phyloP scores from a whole-genome alignment of 2,888 invertebrate genomes.

The Mesochorus sp. region DNA sequence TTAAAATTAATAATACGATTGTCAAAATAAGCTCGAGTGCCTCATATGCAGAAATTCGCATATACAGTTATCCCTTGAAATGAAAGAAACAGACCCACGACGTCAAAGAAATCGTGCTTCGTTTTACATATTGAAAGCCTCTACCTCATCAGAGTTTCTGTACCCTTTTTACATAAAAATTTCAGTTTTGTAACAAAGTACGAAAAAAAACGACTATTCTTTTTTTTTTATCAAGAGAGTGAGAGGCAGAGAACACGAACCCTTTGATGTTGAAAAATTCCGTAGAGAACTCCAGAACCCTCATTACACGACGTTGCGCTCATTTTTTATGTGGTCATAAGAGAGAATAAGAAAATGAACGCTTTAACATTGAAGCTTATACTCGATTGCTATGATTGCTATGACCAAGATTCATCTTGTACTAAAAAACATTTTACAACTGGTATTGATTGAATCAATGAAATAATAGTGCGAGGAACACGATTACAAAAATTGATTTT shows the following conservation, averaged over 20 bases:
- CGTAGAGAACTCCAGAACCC: constrained; percentile 1
- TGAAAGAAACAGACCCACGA: too few species aligned
- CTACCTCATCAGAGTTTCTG: not conserved
- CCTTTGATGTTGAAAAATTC: constrained; percentile 52
- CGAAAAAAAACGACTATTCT: constrained; percentile 19
- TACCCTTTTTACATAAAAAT: constrained; percentile 14
- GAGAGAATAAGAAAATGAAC: not conserved
- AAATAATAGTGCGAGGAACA: too few species aligned
- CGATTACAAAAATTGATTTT: too few species aligned
- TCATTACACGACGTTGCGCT: not conserved
- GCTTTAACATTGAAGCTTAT: too few species aligned
- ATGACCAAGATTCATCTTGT: not conserved
- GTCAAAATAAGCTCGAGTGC: not conserved
- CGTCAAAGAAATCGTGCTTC: not conserved
- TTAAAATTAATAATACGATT: too few species aligned
- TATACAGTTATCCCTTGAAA: too few species aligned
- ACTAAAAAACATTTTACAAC: constrained; percentile 1
- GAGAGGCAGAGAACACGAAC: not conserved
- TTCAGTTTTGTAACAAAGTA: constrained; percentile 11
- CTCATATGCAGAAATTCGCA: not conserved
- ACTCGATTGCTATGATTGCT: too few species aligned
- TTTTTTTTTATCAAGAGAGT: not conserved
- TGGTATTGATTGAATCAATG: not conserved
- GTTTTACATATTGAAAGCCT: not conserved
- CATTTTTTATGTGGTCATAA: not conserved